A percentile compares a stretch with the other conserved stretches of the same genome.
Conservation (phyloP, 1,140 invertebrate species). For the Trachymyrmex septentrionalis region DNA sequence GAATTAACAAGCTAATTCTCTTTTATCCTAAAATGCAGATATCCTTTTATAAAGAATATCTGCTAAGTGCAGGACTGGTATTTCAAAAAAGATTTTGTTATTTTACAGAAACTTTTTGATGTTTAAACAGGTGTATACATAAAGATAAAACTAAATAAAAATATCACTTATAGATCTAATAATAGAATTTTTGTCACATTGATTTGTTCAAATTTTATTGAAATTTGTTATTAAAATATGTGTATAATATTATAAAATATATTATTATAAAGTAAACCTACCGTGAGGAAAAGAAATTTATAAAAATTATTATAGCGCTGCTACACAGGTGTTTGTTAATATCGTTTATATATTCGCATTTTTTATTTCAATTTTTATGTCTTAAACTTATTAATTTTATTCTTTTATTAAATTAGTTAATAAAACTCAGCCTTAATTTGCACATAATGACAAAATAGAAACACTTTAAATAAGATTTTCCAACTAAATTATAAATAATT, state of each 20-base stretch:
- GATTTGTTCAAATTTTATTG: neutral
- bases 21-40: neutral
- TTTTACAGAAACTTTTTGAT: neutral
- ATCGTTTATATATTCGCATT: neutral
- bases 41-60: neutral
- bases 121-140: neutral
- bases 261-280: neutral
- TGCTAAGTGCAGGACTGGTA: neutral
- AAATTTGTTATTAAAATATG: neutral
- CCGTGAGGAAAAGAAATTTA: neutral
- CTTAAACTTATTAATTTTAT: neutral
- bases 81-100: neutral
- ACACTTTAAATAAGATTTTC: neutral
- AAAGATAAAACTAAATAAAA: slow-evolving; percentile 1
- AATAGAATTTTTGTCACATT: neutral
- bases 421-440: neutral
- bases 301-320: neutral
- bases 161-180: neutral
- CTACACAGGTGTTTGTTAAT: neutral
- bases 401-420: neutral
- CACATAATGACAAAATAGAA: neutral
- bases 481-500: slow-evolving; percentile 41
- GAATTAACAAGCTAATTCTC: neutral
- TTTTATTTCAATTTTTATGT: neutral
- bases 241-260: too few relatives aligned